A percentile compares a stretch with the other conserved stretches of the same genome.
Evolutionary conservation across 2,797 vertebrate genomes (phyloP).

Genomic region (Sebastes diploproa): DNA sequence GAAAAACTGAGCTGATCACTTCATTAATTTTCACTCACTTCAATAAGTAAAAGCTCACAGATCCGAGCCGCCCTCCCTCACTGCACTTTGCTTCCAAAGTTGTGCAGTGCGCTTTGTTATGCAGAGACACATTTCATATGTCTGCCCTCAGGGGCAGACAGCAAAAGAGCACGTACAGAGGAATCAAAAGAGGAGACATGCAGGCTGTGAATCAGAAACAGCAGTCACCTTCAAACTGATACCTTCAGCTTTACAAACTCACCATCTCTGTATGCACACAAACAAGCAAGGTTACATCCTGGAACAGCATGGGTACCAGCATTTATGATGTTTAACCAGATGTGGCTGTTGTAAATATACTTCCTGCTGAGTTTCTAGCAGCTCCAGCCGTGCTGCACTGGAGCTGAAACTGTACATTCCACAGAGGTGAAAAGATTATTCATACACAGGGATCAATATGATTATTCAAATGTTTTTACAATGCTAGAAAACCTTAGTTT

Average conservation of each 20-base stretch:
- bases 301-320: background rate
- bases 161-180: constrained; percentile 13
- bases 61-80: background rate
- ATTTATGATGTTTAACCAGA: constrained; percentile 16
- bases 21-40: background rate
- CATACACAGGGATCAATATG: background rate
- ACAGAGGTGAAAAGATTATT: background rate
- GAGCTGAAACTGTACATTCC: background rate
- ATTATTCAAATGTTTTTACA: background rate
- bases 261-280: constrained; percentile 9
- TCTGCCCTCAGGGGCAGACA: constrained; percentile 26
- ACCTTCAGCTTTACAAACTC: constrained; percentile 22
- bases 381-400: background rate
- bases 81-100: constrained; percentile 4
- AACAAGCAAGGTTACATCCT: constrained; percentile 4
- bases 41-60: background rate
- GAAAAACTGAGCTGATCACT: background rate
- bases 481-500: background rate
- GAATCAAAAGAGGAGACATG: constrained; percentile 35
- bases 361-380: background rate
- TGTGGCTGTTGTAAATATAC: constrained; percentile 10
- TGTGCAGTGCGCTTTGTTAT: constrained; percentile 11
- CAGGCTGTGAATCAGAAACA: constrained; percentile 44
- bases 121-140: constrained; percentile 42
- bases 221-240: constrained; percentile 56